A percentile compares a stretch with the other conserved stretches of the same genome.
These are phyloP conservation scores for Bugula neritina DNA, from an alignment of 2,888 invertebrate genomes.

Conservation along the genomic window DNA sequence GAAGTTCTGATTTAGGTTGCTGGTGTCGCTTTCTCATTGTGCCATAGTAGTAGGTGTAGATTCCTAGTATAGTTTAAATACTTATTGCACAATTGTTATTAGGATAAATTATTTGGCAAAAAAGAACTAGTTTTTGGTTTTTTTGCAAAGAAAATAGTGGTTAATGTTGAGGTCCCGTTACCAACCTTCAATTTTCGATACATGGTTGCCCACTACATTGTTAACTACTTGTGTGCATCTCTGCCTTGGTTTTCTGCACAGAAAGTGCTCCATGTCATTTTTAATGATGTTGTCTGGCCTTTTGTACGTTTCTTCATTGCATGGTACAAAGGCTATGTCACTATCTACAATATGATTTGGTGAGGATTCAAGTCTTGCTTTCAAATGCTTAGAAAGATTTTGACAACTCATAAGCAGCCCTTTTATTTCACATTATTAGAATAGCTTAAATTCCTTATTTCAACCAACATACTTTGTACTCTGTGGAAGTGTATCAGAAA, in stretches of 20 bases:
- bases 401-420: too few species aligned
- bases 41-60: constrained; percentile 14
- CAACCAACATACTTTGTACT: too few species aligned
- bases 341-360: not conserved
- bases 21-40: constrained; percentile 21
- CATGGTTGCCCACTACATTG: not conserved
- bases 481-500: too few species aligned
- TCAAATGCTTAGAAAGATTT: too few species aligned
- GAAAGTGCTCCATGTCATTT: constrained; percentile 21
- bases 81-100: not conserved
- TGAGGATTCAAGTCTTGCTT: not conserved
- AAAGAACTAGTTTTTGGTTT: too few species aligned
- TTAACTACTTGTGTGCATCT: not conserved
- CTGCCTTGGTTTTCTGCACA: constrained; percentile 3
- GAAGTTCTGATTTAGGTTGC: not conserved
- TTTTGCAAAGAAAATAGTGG: too few species aligned
- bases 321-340: constrained; percentile 19
- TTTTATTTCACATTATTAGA: too few species aligned
- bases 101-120: too few species aligned
- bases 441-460: too few species aligned
- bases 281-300: not conserved
- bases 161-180: too few species aligned
- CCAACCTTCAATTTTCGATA: constrained; percentile 15
- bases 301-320: not conserved
- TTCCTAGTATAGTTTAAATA: not conserved